Conservation (phyloP, 1,140 invertebrate genomes). For the Zaprionus gabonicus region DNA sequence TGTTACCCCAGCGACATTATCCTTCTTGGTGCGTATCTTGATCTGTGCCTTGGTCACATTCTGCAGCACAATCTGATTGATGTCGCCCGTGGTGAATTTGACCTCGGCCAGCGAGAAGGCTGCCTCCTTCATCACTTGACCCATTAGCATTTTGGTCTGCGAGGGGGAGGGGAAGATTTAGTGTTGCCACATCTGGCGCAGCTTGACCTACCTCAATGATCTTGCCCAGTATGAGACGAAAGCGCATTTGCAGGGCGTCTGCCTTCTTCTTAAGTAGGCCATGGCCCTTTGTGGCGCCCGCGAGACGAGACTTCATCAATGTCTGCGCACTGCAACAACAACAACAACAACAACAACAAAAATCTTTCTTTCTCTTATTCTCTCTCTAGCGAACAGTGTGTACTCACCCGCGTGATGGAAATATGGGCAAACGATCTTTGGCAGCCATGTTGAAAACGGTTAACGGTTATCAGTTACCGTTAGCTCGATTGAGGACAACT, state of each 20-base stretch:
- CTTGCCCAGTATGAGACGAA: slow-evolving; percentile 97
- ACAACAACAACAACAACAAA: background rate
- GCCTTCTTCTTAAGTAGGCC: slow-evolving; percentile 99
- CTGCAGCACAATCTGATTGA: slow-evolving; percentile 99
- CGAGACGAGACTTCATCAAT: slow-evolving; percentile 94
- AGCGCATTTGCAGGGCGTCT: slow-evolving; percentile 98
- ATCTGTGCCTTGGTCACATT: slow-evolving; percentile 99
- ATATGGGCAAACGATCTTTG: slow-evolving; percentile 97
- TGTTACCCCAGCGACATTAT: slow-evolving; percentile 99
- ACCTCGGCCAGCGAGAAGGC: slow-evolving; percentile 99
- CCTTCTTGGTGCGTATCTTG: slow-evolving; percentile 99
- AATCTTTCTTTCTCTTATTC: background rate
- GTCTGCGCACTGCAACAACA: slow-evolving; percentile 88
- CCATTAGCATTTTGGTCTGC: slow-evolving; percentile 97
- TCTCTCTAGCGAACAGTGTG: background rate
- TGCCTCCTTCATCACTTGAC: slow-evolving; percentile 99
- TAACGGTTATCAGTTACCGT: slow-evolving; percentile 1
- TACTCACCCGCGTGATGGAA: slow-evolving; percentile 98
- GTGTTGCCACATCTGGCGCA: background rate
- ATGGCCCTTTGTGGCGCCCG: slow-evolving; percentile 99
- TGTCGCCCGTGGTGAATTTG: slow-evolving; percentile 99
- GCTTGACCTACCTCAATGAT: slow-evolving; percentile 94
- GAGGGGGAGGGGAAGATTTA: background rate
- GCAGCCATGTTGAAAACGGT: slow-evolving; percentile 90
- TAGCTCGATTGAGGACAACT: background rate